Percentiles rank a stretch among this genome's conserved stretches.
phyloP scores from a whole-genome alignment of 2,888 invertebrate species.

The Eudasyphora cyanicolor region DNA sequence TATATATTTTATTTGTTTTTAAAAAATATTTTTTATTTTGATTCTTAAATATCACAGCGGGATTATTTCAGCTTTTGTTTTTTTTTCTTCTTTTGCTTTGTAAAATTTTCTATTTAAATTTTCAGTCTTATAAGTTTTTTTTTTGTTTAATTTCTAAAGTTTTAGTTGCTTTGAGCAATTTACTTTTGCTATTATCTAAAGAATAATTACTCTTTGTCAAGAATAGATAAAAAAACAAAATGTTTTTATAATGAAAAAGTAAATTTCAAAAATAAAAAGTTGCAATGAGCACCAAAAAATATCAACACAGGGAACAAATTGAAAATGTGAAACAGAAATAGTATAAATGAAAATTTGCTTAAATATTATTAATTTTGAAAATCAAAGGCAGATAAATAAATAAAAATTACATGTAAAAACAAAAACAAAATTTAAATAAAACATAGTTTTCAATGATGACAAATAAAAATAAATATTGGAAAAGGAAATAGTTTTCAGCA shows the following conservation, averaged over 20 bases:
- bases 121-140: slow-evolving; percentile 64
- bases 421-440: no score
- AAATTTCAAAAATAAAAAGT: no score
- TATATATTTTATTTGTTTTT: background rate
- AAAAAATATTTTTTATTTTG: background rate
- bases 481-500: no score
- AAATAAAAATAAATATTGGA: no score
- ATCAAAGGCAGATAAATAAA: no score
- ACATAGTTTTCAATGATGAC: no score
- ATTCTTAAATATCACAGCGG: slow-evolving; percentile 52
- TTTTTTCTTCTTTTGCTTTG: slow-evolving; percentile 2
- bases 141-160: slow-evolving; percentile 24
- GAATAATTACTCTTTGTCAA: slow-evolving; percentile 60
- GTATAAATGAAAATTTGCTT: no score
- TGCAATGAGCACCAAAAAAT: no score
- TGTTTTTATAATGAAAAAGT: background rate
- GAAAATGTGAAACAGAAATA: no score
- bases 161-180: slow-evolving; percentile 5
- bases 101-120: slow-evolving; percentile 55
- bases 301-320: no score
- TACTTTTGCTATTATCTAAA: slow-evolving; percentile 44
- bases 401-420: no score
- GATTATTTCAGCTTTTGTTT: background rate
- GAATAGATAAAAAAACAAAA: slow-evolving; percentile 59
- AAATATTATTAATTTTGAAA: no score